phyloP scores from a whole-genome alignment of 2,797 vertebrate species.

The Australoheros facetus region DNA sequence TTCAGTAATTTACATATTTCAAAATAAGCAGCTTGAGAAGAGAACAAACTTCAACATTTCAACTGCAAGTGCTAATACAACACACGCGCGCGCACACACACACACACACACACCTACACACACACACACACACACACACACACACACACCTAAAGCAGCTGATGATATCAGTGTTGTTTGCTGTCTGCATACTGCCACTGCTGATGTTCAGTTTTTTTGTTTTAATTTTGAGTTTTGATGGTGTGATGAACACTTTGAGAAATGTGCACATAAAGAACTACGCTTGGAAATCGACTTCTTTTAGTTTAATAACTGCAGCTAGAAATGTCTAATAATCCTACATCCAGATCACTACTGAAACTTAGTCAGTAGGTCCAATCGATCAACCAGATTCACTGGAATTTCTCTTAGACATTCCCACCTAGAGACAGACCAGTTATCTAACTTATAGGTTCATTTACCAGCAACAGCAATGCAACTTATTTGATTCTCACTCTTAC shows the following conservation, averaged over 20 bases:
- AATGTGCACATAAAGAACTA: neutral
- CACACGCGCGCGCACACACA: too few species aligned
- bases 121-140: too few species aligned
- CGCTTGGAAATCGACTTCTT: neutral
- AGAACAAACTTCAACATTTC: neutral
- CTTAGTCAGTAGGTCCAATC: neutral
- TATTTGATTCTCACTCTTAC: neutral
- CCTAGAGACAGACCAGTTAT: neutral
- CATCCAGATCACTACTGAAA: neutral
- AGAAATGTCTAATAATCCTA: neutral
- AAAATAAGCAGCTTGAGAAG: neutral
- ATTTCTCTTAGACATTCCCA: neutral
- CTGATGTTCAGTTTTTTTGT: neutral
- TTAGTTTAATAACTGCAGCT: neutral
- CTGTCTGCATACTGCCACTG: too few species aligned
- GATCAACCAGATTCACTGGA: neutral
- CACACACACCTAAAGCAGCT: too few species aligned
- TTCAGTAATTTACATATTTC: neutral
- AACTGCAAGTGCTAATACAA: neutral
- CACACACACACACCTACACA: too few species aligned
- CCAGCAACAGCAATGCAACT: neutral
- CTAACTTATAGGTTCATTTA: neutral
- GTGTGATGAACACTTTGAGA: neutral
- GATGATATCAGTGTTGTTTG: too few species aligned
- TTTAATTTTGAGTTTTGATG: neutral